Evolutionary conservation across 2,797 vertebrate genomes (phyloP), one percentile per base, ranked within the genome.

Genomic region (Protosalanx chinensis): DNA sequence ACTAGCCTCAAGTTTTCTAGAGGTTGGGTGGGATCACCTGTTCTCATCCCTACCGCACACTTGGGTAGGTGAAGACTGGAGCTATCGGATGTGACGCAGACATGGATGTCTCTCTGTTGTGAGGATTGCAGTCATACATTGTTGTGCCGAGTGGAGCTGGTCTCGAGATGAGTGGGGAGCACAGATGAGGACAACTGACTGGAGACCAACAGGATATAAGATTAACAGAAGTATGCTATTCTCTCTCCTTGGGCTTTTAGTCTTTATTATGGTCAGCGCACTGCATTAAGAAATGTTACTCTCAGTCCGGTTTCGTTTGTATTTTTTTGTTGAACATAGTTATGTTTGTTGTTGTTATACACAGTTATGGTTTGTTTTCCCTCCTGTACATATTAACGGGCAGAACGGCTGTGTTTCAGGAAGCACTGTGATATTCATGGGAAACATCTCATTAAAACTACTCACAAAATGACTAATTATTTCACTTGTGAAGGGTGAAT

Each of bases 381-480:
- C 13, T 41, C 32, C 33, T 69, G 56, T 64, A 32, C 65, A 30
- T 41, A 76, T 87, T 82, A 83, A 84, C 68, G 51, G 73, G 67
- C 53, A 16, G 60, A 29, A 46, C n/a, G 51, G 67, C 63, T 83
- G 71, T 76, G 86, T 90, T 91, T 92, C 90, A 68, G 87, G 90
- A 93, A 94, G 92, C 93, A 94, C 93, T 95, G 92, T 94, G 92
- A 92, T 92, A 91, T 90, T 92, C 84, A 87, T 72, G 57, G 73
- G 81, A 67, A 72, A 68, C 53, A 74, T 58, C 33, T 71, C 60
- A 68, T 18, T 58, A 49, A 29, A 79, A 61, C 58, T 15, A 32
- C 18, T 0, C 18, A 70, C 51, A 64, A n/a, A 32, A 32, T 33
- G 49, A 67, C 32, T 35, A 3, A 59, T 6, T 15, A 68, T 35